phyloP scores from a whole-genome alignment of 1,140 invertebrate genomes.

The Drosophila dunni region DNA sequence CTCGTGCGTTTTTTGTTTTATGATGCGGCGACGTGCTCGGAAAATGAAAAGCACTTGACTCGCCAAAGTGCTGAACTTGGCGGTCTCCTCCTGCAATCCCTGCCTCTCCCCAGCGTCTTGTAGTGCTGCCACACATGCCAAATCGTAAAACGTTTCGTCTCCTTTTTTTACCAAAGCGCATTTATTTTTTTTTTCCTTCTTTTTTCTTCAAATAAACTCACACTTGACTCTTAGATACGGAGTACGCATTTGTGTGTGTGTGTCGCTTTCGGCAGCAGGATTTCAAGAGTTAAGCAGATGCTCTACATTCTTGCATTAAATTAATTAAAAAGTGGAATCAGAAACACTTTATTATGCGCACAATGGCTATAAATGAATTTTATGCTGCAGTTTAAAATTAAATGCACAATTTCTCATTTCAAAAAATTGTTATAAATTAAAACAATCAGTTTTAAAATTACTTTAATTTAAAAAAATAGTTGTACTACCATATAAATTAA shows the following conservation, averaged over 20 bases:
- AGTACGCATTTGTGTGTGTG: not conserved
- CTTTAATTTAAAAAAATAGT: too few species aligned
- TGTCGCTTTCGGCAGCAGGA: not conserved
- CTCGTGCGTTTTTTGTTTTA: constrained; percentile 73
- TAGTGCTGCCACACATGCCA: constrained; percentile 59
- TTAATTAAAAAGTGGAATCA: not conserved
- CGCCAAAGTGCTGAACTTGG: constrained; percentile 78
- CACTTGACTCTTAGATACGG: constrained; percentile 14
- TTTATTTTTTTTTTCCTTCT: not conserved
- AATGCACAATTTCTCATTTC: too few species aligned
- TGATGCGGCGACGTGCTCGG: constrained; percentile 77
- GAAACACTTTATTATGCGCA: too few species aligned
- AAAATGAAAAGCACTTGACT: constrained; percentile 81
- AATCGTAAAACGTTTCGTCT: constrained; percentile 75
- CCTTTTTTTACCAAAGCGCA: constrained; percentile 34
- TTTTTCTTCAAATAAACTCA: constrained; percentile 51
- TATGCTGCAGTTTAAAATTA: too few species aligned
- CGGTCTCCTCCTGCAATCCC: constrained; percentile 41
- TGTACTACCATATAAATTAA: too few species aligned
- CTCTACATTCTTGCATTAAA: not conserved
- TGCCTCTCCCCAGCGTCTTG: not conserved
- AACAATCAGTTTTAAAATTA: too few species aligned
- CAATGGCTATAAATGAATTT: too few species aligned
- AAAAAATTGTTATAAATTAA: too few species aligned
- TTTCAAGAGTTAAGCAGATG: constrained; percentile 1